Evolutionary conservation across 2,797 vertebrate species (phyloP), one percentile per base, ranked within the genome.

Genomic region (Meriones psammophilus): DNA sequence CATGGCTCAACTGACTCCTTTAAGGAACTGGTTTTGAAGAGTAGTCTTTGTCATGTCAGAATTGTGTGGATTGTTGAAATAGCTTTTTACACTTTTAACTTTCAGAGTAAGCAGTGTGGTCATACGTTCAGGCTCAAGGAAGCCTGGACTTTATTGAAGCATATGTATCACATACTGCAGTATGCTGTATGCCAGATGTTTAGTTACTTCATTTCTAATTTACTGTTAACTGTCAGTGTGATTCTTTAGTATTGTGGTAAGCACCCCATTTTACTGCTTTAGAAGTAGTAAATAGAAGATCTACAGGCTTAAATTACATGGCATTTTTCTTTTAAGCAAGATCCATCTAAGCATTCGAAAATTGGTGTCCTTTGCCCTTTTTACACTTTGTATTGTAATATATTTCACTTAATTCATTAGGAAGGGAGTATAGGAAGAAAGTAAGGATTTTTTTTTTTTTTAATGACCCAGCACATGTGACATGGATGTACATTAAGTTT

Each of bases 11-110:
- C 87, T 60, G 39, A 50, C 17, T 46, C 56, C 6, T 93, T 93
- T 91, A 87, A 90, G 91, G 50, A 89, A 81, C 8, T 81, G 33
- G 54, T n/a, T 84, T 71, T 79, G 50, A 96, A 14, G 39, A 56
- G 42, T 33, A 64, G 20, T 94, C 80, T 89, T 77, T 56, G 58
- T 60, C 68, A 15, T 22, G 42, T 28, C 5, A 85, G 79, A 64
- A 36, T 92, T 30, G 39, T 30, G 36, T 91, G 76, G 84, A 84
- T 93, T 92, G 56, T 54, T 2, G 66, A 84, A 39, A 33, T 33
- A 5, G 10, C 15, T 17, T 1, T 6, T 39, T 36, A 20, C 54
- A 60, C 26, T 89, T 5, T 50, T 66, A 42, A 74, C 20, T 88
- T 54, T 2, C 1, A 42, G 10, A 79, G 30, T 80, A 58, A 64